phyloP scores from a whole-genome alignment of 1,140 invertebrate genomes.

The Muscidifurax raptorellus region DNA sequence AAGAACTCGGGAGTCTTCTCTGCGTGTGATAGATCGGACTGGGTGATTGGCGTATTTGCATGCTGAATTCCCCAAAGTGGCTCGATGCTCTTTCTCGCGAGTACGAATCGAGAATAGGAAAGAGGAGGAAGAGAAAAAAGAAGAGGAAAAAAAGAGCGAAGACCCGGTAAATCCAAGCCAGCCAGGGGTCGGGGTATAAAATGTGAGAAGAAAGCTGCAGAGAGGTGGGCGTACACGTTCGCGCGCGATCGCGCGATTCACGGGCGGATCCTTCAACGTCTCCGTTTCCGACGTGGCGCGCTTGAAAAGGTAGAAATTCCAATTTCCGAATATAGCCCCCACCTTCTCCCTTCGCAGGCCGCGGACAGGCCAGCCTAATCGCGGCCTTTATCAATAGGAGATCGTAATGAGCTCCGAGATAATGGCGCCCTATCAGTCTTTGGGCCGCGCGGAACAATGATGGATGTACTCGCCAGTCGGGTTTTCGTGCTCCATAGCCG shows the following conservation, averaged over 20 bases:
- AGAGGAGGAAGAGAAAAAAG: constrained; percentile 10
- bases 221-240: constrained; percentile 41
- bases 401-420: constrained; percentile 75
- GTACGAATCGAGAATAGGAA: constrained; percentile 1
- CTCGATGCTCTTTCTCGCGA: constrained; percentile 13
- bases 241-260: constrained; percentile 48
- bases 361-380: constrained; percentile 63
- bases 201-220: constrained; percentile 17
- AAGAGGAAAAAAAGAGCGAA: background rate
- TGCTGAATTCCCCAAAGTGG: background rate
- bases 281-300: constrained; percentile 63
- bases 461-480: constrained; percentile 67
- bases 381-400: constrained; percentile 74
- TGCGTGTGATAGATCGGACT: background rate
- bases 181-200: background rate
- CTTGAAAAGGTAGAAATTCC: constrained; percentile 69
- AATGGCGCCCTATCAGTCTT: constrained; percentile 73
- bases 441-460: constrained; percentile 70
- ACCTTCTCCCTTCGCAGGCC: background rate
- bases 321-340: constrained; percentile 69
- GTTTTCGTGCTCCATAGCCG: constrained; percentile 68
- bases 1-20: background rate
- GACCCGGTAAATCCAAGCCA: background rate
- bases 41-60: background rate
- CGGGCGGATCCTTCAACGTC: constrained; percentile 64